Base-by-base conservation (phyloP, 2,797 vertebrate genomes). In the Botia almorhae region DNA sequence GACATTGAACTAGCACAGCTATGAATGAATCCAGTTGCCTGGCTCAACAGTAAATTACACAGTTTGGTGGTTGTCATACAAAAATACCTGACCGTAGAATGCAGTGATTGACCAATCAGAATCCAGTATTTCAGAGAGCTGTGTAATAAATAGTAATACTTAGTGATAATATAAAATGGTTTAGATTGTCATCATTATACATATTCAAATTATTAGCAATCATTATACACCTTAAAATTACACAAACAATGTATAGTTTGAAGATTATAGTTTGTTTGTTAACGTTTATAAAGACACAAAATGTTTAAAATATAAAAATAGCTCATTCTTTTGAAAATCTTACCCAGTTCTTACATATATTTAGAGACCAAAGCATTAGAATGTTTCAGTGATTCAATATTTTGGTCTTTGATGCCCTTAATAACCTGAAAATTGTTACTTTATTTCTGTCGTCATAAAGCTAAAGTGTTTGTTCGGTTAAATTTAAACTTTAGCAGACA, bases 321-420 rank as follows among this genome's bases (percentile, higher is more conserved):
- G 26, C 48, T 4, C 4, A 36, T 55, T 68, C 63, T 43, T 26
- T 55, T 56, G 50, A 68, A 76, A 76, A 55, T 17, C 10, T 46
- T 11, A 33, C 33, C 33, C 33, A 46, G 43, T 46, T 10, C 10
- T 46, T 46, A 46, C 43, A 46, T 46, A 8, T 11, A 46, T 46
- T 11, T 46, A 11, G 8, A 46, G 10, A 46, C 10, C 43, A 10
- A 11, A 46, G 43, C 43, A 46, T 46, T 39, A 43, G 53, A 77
- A 61, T 50, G 43, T 60, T 63, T 17, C 55, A 67, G 16, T 53
- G 33, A 29, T 50, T n/a, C 43, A 73, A 43, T 39, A 55, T 19
- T 64, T 78, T 23, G 50, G 19, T 13, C 71, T 82, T 82, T 84
- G 76, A 84, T 84, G 72, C 78, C 21, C 48, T 23, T 7, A 53